phyloP scores from a whole-genome alignment of 30 jellyfish, hydroid and myxozoan genomes.

The Pseudorhiza aurosa region DNA sequence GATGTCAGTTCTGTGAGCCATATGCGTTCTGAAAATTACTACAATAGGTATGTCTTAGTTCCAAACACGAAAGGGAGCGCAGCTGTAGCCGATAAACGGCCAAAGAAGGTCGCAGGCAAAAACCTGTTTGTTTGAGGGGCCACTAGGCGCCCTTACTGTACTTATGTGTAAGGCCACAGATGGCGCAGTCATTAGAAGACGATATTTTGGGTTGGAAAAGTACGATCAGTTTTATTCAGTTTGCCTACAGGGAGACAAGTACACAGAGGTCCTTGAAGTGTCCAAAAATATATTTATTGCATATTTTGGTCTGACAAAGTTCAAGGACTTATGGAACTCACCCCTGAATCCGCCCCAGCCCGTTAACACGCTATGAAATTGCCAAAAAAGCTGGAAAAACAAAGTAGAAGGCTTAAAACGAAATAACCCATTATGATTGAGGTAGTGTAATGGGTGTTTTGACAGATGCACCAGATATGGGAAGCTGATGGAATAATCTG shows the following conservation, averaged over 20 bases:
- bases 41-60: background rate
- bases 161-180: background rate
- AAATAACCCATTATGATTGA: too few relatives aligned
- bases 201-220: too few relatives aligned
- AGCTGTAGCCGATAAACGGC: background rate
- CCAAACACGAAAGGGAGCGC: background rate
- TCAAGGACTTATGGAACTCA: conserved; percentile 3
- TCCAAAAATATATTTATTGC: background rate
- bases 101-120: background rate
- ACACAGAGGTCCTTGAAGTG: background rate
- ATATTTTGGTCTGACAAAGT: background rate
- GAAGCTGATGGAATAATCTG: too few relatives aligned
- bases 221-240: background rate
- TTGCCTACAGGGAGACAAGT: background rate
- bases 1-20: background rate
- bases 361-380: too few relatives aligned
- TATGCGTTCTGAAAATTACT: background rate
- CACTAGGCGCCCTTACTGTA: background rate
- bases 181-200: background rate
- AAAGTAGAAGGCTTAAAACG: too few relatives aligned
- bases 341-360: conserved; percentile 3
- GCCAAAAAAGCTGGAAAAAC: too few relatives aligned
- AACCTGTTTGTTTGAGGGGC: background rate
- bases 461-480: too few relatives aligned
- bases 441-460: too few relatives aligned